Evolutionary conservation across 1,140 invertebrate genomes (phyloP), one percentile per base, ranked within the genome.

Genomic region (Pemphigus obesinymphae): DNA sequence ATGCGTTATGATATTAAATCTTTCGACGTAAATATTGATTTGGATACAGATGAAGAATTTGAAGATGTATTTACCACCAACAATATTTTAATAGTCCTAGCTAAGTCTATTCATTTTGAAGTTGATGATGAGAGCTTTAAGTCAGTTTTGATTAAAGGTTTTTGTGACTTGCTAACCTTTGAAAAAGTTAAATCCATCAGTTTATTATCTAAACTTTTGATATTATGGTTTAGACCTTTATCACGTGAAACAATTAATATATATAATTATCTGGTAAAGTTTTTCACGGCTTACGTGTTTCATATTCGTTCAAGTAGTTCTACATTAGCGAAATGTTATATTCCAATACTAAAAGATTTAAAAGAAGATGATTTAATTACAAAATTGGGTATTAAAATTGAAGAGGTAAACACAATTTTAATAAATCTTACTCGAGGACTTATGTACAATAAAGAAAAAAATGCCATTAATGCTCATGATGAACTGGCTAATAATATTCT

Each of bases 261-360:
- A 61, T 63, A 55, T 5, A 80, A 63, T 17, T 6, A 58, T 78
- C 40, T 80, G 8, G 37, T 45, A 2, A n/a, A 31, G 31, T 80
- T 61, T 13, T 63, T 80, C 40, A 80, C 76, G 13, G 45, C 76
- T 5, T 80, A 63, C 34, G 37, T 31, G n/a, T 80, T 80, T 80
- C 45, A 63, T 7, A 63, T 80, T 63, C 37, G 58, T 29, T 63
- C 76, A 43, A 80, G 76, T 58, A 80, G 76, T 80, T 63, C 15
- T 45, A 45, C 26, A 43, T 43, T 80, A 11, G 50, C 76, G 3
- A 80, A 63, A 29, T 80, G 76, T n/a, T 80, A 80, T 80, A 55
- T 80, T 43, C 76, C 76, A 63, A n/a, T 63, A 31, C 63, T 80
- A 17, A 80, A 20, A 63, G 55, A 80, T 3, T 31, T 80, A 5